Conservation (phyloP, 1,140 invertebrate species). For the Thaumatotibia leucotreta region DNA sequence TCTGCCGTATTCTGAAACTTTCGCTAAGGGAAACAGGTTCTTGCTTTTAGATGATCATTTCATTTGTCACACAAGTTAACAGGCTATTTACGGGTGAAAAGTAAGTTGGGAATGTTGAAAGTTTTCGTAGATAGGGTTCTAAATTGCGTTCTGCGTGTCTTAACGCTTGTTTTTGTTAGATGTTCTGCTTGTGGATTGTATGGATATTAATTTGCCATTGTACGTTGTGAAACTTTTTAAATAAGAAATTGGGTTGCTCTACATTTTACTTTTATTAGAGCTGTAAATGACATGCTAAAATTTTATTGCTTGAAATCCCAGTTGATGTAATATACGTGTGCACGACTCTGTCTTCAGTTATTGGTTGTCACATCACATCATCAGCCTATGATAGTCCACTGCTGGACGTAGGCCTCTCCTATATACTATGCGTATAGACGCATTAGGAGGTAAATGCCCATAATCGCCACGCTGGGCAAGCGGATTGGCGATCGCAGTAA, state of each 20-base stretch:
- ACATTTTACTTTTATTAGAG: background rate
- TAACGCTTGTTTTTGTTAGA: background rate
- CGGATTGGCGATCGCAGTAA: too few relatives aligned
- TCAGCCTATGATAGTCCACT: too few relatives aligned
- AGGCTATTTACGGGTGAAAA: background rate
- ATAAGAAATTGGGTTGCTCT: background rate
- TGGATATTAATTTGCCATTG: background rate
- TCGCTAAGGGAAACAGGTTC: background rate
- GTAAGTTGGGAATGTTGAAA: background rate
- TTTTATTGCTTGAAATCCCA: too few relatives aligned
- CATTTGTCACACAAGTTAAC: slow-evolving; percentile 13
- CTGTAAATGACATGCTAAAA: too few relatives aligned
- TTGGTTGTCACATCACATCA: too few relatives aligned
- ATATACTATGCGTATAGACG: too few relatives aligned
- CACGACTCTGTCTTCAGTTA: too few relatives aligned
- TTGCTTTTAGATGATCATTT: slow-evolving; percentile 13
- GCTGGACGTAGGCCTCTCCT: too few relatives aligned
- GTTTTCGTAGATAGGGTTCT: slow-evolving; percentile 1
- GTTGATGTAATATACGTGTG: too few relatives aligned
- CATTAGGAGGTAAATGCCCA: too few relatives aligned
- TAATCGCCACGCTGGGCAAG: too few relatives aligned
- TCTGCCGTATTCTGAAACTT: background rate
- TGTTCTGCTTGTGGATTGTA: background rate
- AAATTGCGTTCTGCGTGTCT: background rate
- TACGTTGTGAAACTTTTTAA: background rate